phyloP scores from a whole-genome alignment of 2,888 invertebrate species.

The Cephus sareptanus region DNA sequence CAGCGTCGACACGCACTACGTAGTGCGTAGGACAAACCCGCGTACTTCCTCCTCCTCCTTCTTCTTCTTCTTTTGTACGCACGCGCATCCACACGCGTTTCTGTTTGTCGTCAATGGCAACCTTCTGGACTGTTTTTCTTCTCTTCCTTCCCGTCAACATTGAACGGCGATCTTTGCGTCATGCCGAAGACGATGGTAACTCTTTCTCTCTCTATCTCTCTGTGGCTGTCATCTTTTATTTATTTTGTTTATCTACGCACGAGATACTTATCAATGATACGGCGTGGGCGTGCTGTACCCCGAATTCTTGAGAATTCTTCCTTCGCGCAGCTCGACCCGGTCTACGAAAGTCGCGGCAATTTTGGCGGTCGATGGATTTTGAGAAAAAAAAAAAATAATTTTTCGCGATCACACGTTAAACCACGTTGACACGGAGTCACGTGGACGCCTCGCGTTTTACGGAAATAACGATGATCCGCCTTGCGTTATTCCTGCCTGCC shows the following conservation, averaged over 20 bases:
- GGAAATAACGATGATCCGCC: conserved; percentile 47
- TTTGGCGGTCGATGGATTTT: not conserved
- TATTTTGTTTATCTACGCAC: too few relatives aligned
- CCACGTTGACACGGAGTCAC: conserved; percentile 22
- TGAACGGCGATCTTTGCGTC: conserved; percentile 4
- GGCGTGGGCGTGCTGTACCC: too few relatives aligned
- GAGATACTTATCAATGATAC: too few relatives aligned
- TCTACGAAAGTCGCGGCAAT: too few relatives aligned
- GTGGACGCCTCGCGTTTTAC: conserved; percentile 26
- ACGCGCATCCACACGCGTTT: too few relatives aligned
- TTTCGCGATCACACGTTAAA: conserved; percentile 2
- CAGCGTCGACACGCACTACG: too few relatives aligned
- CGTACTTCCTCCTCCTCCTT: not conserved
- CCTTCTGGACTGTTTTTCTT: conserved; percentile 1
- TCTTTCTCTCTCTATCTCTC: not conserved
- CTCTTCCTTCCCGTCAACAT: conserved; percentile 15
- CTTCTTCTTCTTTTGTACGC: conserved; percentile 14
- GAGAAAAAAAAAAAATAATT: not conserved
- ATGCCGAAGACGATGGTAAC: not conserved
- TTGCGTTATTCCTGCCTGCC: conserved; percentile 33
- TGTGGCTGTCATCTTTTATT: too few relatives aligned
- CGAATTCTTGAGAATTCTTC: too few relatives aligned
- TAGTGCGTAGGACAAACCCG: not conserved
- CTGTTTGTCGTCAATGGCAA: too few relatives aligned
- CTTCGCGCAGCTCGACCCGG: too few relatives aligned